A percentile compares a stretch with the other conserved stretches of the same genome.
These are phyloP conservation scores for Didymodactylos carnosus DNA, from an alignment of 2,888 invertebrate genomes.

Conservation along the genomic window DNA sequence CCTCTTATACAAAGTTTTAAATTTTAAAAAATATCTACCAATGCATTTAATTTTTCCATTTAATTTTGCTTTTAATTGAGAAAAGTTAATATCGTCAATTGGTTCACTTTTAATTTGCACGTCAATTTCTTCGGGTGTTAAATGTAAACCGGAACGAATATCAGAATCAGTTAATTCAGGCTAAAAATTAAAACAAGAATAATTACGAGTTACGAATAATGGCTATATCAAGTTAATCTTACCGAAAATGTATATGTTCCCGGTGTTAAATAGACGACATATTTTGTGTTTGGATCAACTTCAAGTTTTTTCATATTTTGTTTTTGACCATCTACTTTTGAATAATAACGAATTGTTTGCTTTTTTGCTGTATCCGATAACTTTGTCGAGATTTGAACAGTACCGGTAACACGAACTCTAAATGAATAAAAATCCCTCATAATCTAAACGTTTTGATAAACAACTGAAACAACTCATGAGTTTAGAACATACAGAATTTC, in stretches of 20 bases:
- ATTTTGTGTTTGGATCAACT: background rate
- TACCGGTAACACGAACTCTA: background rate
- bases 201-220: background rate
- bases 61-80: background rate
- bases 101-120: background rate
- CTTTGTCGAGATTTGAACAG: background rate
- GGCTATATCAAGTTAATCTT: background rate
- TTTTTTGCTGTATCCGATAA: too few species aligned
- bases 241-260: background rate
- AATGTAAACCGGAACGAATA: background rate
- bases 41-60: background rate
- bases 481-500: too few species aligned
- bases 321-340: background rate
- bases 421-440: too few species aligned
- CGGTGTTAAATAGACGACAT: background rate
- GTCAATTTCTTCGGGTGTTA: background rate
- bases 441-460: too few species aligned
- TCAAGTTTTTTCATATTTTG: background rate
- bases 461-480: too few species aligned
- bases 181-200: background rate
- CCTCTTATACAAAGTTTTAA: too few species aligned
- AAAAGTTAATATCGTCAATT: background rate
- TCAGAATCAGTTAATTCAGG: background rate
- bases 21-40: background rate
- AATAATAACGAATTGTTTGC: background rate